Conservation (phyloP, 92 coral and sea anemone genomes). For the Umimayanthus kanabou region DNA sequence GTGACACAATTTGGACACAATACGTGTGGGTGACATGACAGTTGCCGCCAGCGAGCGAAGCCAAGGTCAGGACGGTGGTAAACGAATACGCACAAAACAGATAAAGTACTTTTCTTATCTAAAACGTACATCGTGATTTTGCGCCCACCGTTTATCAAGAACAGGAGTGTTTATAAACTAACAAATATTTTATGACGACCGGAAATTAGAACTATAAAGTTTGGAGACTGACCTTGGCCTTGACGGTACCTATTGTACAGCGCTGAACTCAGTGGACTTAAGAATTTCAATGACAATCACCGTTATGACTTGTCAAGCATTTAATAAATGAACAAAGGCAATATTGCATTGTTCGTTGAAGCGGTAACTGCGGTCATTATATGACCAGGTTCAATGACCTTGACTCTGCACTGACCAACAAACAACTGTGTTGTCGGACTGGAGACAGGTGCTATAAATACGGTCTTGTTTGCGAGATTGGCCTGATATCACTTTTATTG, state of each 20-base stretch:
- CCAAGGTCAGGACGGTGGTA: slow-evolving; percentile 26
- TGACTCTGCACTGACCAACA: slow-evolving; percentile 34
- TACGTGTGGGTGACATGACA: background rate
- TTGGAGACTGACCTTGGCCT: slow-evolving; percentile 13
- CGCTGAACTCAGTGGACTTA: background rate
- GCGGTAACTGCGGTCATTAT: slow-evolving; percentile 30
- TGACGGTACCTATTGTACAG: background rate
- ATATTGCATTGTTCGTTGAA: slow-evolving; percentile 39
- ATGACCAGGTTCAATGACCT: slow-evolving; percentile 17
- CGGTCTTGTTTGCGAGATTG: slow-evolving; percentile 14
- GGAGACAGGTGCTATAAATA: slow-evolving; percentile 39
- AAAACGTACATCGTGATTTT: background rate
- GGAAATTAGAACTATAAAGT: slow-evolving; percentile 23
- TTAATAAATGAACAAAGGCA: slow-evolving; percentile 28
- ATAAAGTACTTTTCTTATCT: background rate
- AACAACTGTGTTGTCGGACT: slow-evolving; percentile 28
- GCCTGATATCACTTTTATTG: slow-evolving; percentile 9
- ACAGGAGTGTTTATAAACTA: background rate
- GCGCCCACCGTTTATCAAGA: too few relatives aligned
- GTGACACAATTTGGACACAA: background rate
- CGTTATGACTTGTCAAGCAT: slow-evolving; percentile 33
- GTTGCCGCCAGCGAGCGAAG: background rate
- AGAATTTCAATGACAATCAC: slow-evolving; percentile 28
- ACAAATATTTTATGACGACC: background rate
- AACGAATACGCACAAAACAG: background rate